A percentile compares a stretch with the other conserved stretches of the same genome.
phyloP scores from a whole-genome alignment of 1,140 invertebrate genomes.

The Antheraea mylitta region DNA sequence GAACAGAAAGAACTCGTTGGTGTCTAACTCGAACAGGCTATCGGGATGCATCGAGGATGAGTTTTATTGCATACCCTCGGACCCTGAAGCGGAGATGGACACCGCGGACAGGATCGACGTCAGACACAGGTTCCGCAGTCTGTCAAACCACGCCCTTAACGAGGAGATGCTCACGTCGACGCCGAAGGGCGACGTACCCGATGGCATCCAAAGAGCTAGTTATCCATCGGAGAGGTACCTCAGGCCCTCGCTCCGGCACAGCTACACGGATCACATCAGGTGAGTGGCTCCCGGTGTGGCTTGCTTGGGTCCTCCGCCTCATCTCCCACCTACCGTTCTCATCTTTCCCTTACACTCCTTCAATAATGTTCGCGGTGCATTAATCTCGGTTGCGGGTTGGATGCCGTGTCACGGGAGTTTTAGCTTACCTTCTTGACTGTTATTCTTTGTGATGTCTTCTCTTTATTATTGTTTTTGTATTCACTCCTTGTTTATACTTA shows the following conservation, averaged over 20 bases:
- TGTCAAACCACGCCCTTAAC: conserved; percentile 49
- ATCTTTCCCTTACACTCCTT: conserved; percentile 4
- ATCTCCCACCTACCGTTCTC: conserved; percentile 7
- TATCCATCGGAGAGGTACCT: conserved; percentile 24
- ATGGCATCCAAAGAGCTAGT: conserved; percentile 12
- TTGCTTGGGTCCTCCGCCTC: conserved; percentile 6
- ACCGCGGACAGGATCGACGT: conserved; percentile 44
- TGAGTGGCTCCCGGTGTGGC: conserved; percentile 44
- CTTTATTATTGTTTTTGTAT: not conserved
- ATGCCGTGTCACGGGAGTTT: conserved; percentile 3
- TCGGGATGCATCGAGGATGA: conserved; percentile 72
- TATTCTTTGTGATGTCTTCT: conserved; percentile 4
- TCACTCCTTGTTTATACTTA: not conserved
- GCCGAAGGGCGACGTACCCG: conserved; percentile 30
- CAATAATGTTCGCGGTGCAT: conserved; percentile 15
- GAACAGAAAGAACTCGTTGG: conserved; percentile 67
- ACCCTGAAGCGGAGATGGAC: conserved; percentile 47
- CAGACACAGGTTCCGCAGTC: conserved; percentile 49
- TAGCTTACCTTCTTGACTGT: conserved; percentile 9
- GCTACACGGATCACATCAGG: conserved; percentile 56
- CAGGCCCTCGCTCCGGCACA: conserved; percentile 48
- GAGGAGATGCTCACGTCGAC: conserved; percentile 44
- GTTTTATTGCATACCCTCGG: conserved; percentile 70
- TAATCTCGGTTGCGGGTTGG: conserved; percentile 22
- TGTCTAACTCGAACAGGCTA: conserved; percentile 49